phyloP scores from a whole-genome alignment of 1,140 invertebrate species.

The Bombyx mandarina region DNA sequence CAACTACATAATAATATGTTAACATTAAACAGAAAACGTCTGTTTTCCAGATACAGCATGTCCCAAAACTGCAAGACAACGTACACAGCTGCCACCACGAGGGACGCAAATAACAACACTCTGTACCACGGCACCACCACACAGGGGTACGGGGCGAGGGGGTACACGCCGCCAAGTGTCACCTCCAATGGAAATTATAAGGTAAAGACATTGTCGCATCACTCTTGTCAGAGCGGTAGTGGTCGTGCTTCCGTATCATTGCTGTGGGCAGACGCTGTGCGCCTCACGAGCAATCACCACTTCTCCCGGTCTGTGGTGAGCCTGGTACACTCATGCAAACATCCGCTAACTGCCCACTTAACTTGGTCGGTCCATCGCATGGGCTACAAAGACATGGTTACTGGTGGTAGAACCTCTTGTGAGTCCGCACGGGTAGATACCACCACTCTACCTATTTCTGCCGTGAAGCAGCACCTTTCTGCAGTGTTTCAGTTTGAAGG shows the following conservation, averaged over 20 bases:
- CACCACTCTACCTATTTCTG: too few relatives aligned
- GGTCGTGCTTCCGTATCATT: too few relatives aligned
- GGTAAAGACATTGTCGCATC: conserved; percentile 24
- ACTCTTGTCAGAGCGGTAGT: background rate
- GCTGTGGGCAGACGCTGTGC: too few relatives aligned
- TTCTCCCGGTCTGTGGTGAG: too few relatives aligned
- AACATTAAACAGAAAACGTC: background rate
- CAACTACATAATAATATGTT: conserved; percentile 3
- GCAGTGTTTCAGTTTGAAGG: too few relatives aligned
- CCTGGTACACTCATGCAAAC: conserved; percentile 1
- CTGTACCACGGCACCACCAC: conserved; percentile 40
- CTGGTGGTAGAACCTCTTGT: too few relatives aligned
- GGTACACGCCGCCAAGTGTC: conserved; percentile 34
- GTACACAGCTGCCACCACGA: conserved; percentile 41
- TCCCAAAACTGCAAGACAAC: conserved; percentile 59
- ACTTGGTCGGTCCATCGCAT: too few relatives aligned
- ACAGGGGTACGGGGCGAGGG: conserved; percentile 34
- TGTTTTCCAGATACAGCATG: conserved; percentile 34
- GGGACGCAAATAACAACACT: conserved; percentile 59
- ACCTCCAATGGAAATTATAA: conserved; percentile 42
- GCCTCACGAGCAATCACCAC: background rate
- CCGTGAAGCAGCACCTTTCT: too few relatives aligned
- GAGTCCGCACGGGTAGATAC: too few relatives aligned
- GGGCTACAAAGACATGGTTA: too few relatives aligned
- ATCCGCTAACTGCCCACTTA: background rate